A percentile compares a stretch with the other conserved stretches of the same genome.
These are phyloP conservation scores for Caenorhabditis becei DNA, from an alignment of 2,888 invertebrate species.

Conservation along the genomic window DNA sequence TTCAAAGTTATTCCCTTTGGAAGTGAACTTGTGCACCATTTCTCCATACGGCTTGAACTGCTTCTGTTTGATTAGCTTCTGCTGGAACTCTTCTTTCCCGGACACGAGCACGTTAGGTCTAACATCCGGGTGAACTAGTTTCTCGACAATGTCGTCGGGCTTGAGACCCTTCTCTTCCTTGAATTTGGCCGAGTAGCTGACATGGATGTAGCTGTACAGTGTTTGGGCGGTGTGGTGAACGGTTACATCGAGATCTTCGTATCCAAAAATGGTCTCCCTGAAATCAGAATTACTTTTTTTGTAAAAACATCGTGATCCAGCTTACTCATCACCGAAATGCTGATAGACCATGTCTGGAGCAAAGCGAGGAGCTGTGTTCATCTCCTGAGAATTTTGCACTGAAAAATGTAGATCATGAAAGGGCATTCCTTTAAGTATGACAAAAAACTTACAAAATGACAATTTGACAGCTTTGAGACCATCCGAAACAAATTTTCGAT, in stretches of 20 bases:
- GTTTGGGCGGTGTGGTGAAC: constrained; percentile 90
- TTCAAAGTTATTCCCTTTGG: constrained; percentile 57
- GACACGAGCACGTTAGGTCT: constrained; percentile 66
- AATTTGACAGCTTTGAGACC: constrained; percentile 70
- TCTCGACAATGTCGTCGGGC: constrained; percentile 75
- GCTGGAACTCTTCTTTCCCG: constrained; percentile 56
- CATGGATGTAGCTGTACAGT: constrained; percentile 89
- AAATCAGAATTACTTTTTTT: too few relatives aligned
- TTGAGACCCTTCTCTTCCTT: constrained; percentile 77
- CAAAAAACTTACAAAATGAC: constrained; percentile 70
- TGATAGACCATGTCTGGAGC: constrained; percentile 93
- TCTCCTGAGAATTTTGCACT: constrained; percentile 67
- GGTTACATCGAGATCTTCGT: constrained; percentile 89
- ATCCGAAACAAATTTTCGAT: constrained; percentile 62
- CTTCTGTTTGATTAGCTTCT: constrained; percentile 48
- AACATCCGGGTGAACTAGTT: constrained; percentile 66
- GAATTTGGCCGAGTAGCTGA: constrained; percentile 87
- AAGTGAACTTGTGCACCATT: constrained; percentile 84
- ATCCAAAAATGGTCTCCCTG: constrained; percentile 94
- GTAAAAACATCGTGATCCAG: constrained; percentile 10
- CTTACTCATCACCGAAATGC: constrained; percentile 90
- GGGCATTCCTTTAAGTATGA: too few relatives aligned
- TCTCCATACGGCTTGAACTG: constrained; percentile 88
- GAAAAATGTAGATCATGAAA: constrained; percentile 40
- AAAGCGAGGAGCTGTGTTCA: constrained; percentile 48